Evolutionary conservation across 2,797 vertebrate species (phyloP).

Genomic region (Catharus ustulatus): DNA sequence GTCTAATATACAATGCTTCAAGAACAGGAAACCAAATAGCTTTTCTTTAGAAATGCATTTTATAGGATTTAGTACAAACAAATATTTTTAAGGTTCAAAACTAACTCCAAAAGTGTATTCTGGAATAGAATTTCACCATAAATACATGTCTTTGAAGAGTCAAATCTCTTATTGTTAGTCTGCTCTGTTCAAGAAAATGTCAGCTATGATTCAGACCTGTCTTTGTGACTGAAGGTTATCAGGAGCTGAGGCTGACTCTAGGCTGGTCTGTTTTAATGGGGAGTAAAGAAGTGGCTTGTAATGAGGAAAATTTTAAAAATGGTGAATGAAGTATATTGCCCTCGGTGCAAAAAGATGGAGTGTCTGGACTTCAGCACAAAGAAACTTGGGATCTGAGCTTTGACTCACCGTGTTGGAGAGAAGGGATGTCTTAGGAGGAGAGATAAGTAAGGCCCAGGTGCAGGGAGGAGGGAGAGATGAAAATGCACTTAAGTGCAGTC

Average conservation of each 20-base stretch:
- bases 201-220: neutral
- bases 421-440: neutral
- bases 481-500: conserved; percentile 1
- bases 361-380: neutral
- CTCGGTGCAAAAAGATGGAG: neutral
- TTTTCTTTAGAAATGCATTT: neutral
- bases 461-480: neutral
- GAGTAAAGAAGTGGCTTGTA: neutral
- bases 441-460: neutral
- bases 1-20: neutral
- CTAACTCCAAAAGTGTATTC: neutral
- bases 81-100: neutral
- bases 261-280: neutral
- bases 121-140: neutral
- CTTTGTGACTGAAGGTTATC: neutral
- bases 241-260: neutral
- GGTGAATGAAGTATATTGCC: neutral
- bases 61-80: neutral
- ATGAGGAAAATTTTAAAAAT: neutral
- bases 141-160: neutral
- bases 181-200: neutral
- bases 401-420: neutral
- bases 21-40: neutral
- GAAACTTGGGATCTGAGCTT: neutral
- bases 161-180: neutral